Conservation (phyloP, 2,797 vertebrate species). For the Anguilla megastoma region DNA sequence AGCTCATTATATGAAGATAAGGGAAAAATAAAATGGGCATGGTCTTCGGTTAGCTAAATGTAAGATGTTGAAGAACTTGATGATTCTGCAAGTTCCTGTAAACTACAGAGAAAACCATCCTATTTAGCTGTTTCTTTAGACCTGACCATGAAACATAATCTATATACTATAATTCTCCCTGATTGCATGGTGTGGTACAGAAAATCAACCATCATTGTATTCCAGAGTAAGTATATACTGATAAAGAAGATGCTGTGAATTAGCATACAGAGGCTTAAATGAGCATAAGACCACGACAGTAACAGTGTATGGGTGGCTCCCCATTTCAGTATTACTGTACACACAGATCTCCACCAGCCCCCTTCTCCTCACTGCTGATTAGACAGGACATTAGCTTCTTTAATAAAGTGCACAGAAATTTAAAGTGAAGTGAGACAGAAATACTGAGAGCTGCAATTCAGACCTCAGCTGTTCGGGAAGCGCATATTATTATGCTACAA, state of each 20-base stretch:
- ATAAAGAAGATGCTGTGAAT: background rate
- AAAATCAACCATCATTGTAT: background rate
- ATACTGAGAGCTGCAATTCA: background rate
- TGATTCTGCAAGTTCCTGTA: background rate
- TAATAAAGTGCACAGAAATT: background rate
- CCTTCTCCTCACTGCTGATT: background rate
- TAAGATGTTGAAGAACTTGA: background rate
- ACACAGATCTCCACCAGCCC: background rate
- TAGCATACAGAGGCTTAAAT: background rate
- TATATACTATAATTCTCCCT: background rate
- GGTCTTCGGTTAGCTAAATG: constrained; percentile 2
- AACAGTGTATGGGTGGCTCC: background rate
- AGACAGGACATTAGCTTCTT: background rate
- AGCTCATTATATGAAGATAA: background rate
- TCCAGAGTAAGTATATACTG: background rate
- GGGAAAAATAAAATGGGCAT: background rate
- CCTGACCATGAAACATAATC: background rate
- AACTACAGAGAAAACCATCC: background rate
- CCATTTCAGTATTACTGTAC: background rate
- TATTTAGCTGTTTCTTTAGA: background rate
- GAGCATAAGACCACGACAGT: background rate
- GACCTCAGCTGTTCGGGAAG: constrained; percentile 3
- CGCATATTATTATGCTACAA: background rate
- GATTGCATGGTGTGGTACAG: background rate
- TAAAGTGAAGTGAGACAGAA: background rate